Conservation (phyloP, 2,888 invertebrate genomes). For the Xanthia togata region DNA sequence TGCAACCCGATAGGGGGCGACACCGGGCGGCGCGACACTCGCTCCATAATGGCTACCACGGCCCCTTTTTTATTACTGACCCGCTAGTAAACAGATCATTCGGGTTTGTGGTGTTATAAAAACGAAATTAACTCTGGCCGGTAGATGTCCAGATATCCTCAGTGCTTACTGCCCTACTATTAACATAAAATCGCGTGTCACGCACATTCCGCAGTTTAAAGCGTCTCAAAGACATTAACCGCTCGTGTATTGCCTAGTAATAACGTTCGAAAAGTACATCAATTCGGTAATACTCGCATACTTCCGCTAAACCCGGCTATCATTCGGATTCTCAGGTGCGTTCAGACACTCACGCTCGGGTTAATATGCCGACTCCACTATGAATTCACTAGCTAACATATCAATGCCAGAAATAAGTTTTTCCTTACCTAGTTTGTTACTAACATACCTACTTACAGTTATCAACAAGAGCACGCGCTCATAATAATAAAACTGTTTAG, state of each 20-base stretch:
- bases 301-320: slow-evolving; percentile 51
- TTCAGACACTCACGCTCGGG: slow-evolving; percentile 11
- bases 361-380: slow-evolving; percentile 34
- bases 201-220: slow-evolving; percentile 80
- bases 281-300: slow-evolving; percentile 58
- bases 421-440: slow-evolving; percentile 19
- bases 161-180: slow-evolving; percentile 79
- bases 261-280: slow-evolving; percentile 64
- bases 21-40: slow-evolving; percentile 83
- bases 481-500: slow-evolving; percentile 54
- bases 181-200: slow-evolving; percentile 84
- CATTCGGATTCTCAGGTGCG: slow-evolving; percentile 57
- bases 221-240: slow-evolving; percentile 74
- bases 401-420: neutral
- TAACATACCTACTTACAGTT: slow-evolving; percentile 21
- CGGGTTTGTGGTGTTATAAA: slow-evolving; percentile 91
- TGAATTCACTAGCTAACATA: slow-evolving; percentile 9
- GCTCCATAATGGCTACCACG: slow-evolving; percentile 87
- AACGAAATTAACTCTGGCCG: slow-evolving; percentile 89
- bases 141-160: slow-evolving; percentile 87
- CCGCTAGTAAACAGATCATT: slow-evolving; percentile 91
- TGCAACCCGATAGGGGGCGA: slow-evolving; percentile 90
- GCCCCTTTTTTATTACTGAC: slow-evolving; percentile 90
- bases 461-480: slow-evolving; percentile 25
- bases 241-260: slow-evolving; percentile 72